Base-by-base conservation (phyloP, 1,140 invertebrate species). In the Sarcophaga peregrina region DNA sequence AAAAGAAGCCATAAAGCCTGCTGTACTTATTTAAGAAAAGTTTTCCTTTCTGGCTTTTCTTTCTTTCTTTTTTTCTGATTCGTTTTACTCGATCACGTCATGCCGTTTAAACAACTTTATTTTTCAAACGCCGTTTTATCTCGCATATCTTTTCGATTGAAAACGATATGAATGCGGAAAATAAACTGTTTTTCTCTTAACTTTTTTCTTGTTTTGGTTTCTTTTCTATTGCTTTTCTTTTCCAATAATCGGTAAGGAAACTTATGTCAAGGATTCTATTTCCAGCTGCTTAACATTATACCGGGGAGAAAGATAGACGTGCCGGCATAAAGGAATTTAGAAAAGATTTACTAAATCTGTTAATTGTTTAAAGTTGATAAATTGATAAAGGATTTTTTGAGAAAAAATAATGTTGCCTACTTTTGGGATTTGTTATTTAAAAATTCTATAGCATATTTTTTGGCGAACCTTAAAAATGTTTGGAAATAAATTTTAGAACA, bases 61-160 rank as follows among this genome's bases (percentile, higher is more conserved):
- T 58, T 58, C 15, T 3, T 54, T 54, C n/a, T 13, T 58, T 11
- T 58, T 58, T 58, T n/a, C 62, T 68, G 10, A 37, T 17, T 68
- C 8, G 62, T 20, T 20, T 68, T 68, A 20, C 25, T 37, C 25
- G 62, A 68, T 68, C 62, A 68, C 62, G 62, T 68, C 62, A 68
- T 68, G 13, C n/a, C 62, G 62, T 68, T 68, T 68, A 68, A 68
- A 68, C 62, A 68, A 68, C 62, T 68, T 68, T 68, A 68, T 68
- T 68, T 68, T 68, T 68, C 20, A 20, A 68, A n/a, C 17, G 62
- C 20, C n/a, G n/a, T 37, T 37, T 68, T 68, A 68, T 68, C 62
- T 68, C 20, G 7, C n/a, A 58, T 37, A 37, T 37, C 25, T 37
- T 68, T 68, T 68, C 62, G 20, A 68, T 68, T 68, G 62, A 68